Evolutionary conservation across 2,797 vertebrate genomes (phyloP), one percentile per base, ranked within the genome.

Genomic region (Todus mexicanus): DNA sequence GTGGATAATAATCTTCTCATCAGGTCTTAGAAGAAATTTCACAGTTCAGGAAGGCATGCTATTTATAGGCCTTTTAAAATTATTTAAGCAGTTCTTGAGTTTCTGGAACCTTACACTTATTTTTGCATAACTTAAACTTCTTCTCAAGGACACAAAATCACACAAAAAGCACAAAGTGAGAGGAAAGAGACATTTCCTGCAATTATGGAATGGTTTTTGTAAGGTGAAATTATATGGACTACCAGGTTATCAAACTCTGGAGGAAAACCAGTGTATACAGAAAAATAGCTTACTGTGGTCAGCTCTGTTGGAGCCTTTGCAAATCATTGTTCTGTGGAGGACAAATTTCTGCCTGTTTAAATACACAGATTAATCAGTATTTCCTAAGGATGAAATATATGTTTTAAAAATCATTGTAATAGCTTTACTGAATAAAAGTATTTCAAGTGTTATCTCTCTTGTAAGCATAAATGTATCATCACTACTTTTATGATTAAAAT

Each of bases 1-100:
- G 57, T 91, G 89, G 85, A 86, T 83, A 89, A 88, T 91, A 91
- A 94, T 94, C 94, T 90, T 94, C 95, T 97, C 91, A 92, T 84
- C 5, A 1, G 20, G 70, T 92, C 86, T 95, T 90, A 92, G 86
- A 91, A 89, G 71, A 96, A 78, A 87, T 73, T 95, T 92, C 80
- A 80, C 59, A 65, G 38, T n/a, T 72, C 63, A 93, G 82, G 85
- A 85, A 94, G 35, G 54, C 51, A 66, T 51, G 26, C n/a, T 92
- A 84, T 87, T 68, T 93, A 47, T 63, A 73, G 65, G 7, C 22
- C 31, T 42, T 33, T 25, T 84, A 18, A n/a, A 15, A 40, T 40
- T 68, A 35, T 50, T 85, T 81, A 69, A 89, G 64, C 12, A 93
- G 71, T 26, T 91, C n/a, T 10, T 70, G 86, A 86, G 61, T 89